A percentile compares a stretch with the other conserved stretches of the same genome.
phyloP scores from a whole-genome alignment of 1,140 invertebrate genomes.

The Notospermus geniculatus region DNA sequence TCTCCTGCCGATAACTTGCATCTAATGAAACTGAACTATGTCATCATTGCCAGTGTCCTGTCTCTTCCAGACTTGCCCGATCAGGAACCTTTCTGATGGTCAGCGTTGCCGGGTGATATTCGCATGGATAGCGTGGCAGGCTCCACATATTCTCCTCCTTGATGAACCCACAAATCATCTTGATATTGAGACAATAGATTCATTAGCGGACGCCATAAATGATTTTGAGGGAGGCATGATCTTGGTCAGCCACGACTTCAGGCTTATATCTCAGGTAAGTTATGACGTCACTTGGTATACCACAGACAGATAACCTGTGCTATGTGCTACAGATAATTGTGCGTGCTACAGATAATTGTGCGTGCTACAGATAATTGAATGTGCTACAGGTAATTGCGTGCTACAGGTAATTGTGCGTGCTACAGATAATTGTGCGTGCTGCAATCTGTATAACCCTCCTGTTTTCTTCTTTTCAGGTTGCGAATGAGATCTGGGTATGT shows the following conservation, averaged over 20 bases:
- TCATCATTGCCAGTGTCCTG: background rate
- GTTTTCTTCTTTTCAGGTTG: slow-evolving; percentile 70
- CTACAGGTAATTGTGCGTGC: background rate
- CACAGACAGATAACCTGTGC: background rate
- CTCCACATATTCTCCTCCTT: slow-evolving; percentile 87
- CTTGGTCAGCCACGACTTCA: slow-evolving; percentile 95
- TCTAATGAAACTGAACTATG: no score
- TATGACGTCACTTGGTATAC: background rate
- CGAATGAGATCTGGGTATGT: slow-evolving; percentile 99
- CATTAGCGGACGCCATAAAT: slow-evolving; percentile 94
- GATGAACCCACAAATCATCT: slow-evolving; percentile 99
- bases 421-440: background rate
- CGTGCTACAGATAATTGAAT: background rate
- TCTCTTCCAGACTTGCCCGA: slow-evolving; percentile 80
- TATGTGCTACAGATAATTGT: background rate
- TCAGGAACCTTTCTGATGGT: slow-evolving; percentile 95
- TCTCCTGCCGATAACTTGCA: no score
- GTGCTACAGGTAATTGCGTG: background rate
- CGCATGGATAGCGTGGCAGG: slow-evolving; percentile 94
- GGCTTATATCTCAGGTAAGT: slow-evolving; percentile 93
- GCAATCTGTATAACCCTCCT: background rate
- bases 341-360: background rate
- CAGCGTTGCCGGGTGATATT: slow-evolving; percentile 98
- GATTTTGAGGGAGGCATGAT: slow-evolving; percentile 98
- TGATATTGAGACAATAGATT: slow-evolving; percentile 99